Percentiles rank a stretch among this genome's conserved stretches.
Conservation (phyloP, 2,797 vertebrate genomes). For the Atherinosoma microstoma region DNA sequence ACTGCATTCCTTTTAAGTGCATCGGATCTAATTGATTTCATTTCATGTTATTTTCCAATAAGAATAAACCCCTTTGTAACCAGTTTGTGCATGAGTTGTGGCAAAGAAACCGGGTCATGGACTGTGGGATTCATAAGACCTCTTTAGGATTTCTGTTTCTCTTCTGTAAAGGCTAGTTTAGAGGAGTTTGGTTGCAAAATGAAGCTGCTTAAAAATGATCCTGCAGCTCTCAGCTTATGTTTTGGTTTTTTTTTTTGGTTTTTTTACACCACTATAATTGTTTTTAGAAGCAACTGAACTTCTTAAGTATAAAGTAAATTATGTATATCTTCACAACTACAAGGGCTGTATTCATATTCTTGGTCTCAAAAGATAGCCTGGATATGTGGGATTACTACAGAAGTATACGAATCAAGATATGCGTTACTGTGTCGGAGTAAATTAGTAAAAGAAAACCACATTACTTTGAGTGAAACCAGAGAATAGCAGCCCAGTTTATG, state of each 20-base stretch:
- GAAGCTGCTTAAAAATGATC: background rate
- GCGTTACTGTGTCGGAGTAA: too few relatives aligned
- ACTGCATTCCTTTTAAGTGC: background rate
- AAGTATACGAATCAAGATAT: too few relatives aligned
- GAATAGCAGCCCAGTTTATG: too few relatives aligned
- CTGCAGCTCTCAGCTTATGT: background rate
- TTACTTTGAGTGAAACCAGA: too few relatives aligned
- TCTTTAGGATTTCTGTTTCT: background rate
- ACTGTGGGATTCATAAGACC: background rate
- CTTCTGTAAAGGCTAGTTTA: background rate
- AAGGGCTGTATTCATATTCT: too few relatives aligned
- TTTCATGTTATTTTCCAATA: background rate
- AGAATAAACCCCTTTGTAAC: background rate
- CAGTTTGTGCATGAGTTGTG: background rate
- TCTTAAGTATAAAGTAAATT: too few relatives aligned
- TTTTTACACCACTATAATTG: background rate
- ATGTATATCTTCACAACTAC: too few relatives aligned
- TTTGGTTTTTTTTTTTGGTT: background rate
- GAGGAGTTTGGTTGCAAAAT: slow-evolving; percentile 2
- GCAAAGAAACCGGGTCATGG: background rate
- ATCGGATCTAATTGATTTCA: background rate
- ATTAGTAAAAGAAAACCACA: too few relatives aligned
- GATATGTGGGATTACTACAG: too few relatives aligned
- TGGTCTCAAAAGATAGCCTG: too few relatives aligned
- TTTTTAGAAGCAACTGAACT: too few relatives aligned